Evolutionary conservation across 2,888 invertebrate genomes (phyloP).

Genomic region (Strigamia crassipes): DNA sequence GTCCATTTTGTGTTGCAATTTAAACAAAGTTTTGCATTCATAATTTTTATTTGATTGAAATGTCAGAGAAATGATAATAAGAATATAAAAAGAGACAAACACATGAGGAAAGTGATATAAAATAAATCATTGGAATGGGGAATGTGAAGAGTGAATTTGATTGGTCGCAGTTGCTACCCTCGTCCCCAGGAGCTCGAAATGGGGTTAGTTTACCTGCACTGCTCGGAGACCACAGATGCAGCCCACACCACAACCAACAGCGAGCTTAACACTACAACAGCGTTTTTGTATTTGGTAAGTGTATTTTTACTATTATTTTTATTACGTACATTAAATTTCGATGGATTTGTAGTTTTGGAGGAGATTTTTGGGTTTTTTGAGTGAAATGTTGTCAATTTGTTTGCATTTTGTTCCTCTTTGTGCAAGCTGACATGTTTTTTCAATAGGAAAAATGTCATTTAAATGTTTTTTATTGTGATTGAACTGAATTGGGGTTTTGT

Average conservation of each 20-base stretch:
- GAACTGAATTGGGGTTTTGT: no score
- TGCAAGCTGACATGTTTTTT: no score
- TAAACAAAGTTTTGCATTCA: background rate
- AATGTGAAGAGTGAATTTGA: background rate
- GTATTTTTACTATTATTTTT: background rate
- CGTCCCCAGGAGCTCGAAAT: background rate
- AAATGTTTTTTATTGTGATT: no score
- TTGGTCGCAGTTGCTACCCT: background rate
- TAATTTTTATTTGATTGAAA: no score
- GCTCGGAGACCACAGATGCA: constrained; percentile 7
- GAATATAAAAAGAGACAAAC: background rate
- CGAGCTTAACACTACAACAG: background rate
- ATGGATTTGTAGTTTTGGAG: background rate
- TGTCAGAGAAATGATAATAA: background rate
- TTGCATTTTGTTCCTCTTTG: background rate
- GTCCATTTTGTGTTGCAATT: background rate
- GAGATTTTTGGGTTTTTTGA: background rate
- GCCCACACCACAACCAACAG: background rate
- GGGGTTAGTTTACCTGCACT: background rate
- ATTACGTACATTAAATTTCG: no score
- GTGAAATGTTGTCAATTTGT: background rate
- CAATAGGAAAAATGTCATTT: no score
- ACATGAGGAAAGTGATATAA: background rate
- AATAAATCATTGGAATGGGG: background rate
- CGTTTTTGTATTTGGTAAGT: background rate